Evolutionary conservation across 2,113 vertebrate genomes (phyloP).

Genomic region (Electrona antarctica): DNA sequence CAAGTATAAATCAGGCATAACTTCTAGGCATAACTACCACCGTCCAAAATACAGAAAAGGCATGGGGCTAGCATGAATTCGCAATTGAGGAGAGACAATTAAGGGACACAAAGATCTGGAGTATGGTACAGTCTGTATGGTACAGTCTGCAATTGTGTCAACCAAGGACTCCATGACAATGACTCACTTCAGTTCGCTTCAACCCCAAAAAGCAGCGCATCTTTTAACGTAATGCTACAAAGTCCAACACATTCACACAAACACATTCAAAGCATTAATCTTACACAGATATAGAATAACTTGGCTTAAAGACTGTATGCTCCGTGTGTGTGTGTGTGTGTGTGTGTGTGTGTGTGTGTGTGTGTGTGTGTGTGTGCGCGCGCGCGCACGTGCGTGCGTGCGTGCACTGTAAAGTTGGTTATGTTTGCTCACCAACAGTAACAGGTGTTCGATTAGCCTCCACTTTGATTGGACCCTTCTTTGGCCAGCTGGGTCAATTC

Average conservation of each 20-base stretch:
- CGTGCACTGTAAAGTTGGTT: not conserved
- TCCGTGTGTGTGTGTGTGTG: not conserved
- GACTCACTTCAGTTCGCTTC: constrained; percentile 1
- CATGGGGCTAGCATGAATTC: no score
- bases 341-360: not conserved
- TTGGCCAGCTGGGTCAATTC: constrained; percentile 17
- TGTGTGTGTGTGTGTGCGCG: not conserved
- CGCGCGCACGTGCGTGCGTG: not conserved
- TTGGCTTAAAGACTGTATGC: constrained; percentile 3
- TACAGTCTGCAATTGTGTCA: no score
- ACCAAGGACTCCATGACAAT: no score
- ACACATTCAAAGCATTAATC: constrained; percentile 30
- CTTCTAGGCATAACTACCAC: no score
- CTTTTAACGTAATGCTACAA: constrained; percentile 23
- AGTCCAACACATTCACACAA: constrained; percentile 41
- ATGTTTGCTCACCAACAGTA: not conserved
- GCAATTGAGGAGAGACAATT: no score
- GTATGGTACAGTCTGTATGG: no score
- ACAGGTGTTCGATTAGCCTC: not conserved
- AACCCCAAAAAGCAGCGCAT: constrained; percentile 18
- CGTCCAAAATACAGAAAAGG: no score
- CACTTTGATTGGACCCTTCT: constrained; percentile 7
- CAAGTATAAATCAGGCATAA: no score
- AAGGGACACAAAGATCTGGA: no score
- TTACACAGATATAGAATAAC: constrained; percentile 18